Evolutionary conservation across 2,113 vertebrate species (phyloP), one percentile per base, ranked within the genome.

Genomic region (Labeo catla): DNA sequence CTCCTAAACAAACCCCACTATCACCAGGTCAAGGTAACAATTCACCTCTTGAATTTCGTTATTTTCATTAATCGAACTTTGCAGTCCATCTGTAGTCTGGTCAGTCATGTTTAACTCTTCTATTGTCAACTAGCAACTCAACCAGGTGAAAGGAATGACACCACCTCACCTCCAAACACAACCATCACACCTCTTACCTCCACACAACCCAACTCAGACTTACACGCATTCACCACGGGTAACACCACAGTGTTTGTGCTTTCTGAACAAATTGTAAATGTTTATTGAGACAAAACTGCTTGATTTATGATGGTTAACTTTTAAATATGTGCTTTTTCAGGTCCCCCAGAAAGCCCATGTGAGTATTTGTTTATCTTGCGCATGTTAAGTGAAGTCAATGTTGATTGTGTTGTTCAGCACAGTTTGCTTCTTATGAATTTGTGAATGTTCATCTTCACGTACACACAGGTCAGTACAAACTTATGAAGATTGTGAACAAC

Each of bases 261-360:
- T 28, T 65, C 21, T 63, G 16, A 45, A 9, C 6, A 8, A 39
- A 43, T 45, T 0, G 45, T 23, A 7, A 12, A 10, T 47, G 43
- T 13, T 66, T 81, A 5, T 34, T 81, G 8, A 16, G 39, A 9
- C 11, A 8, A 61, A n/a, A 34, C 10, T 15, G 8, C 59, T 57
- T 57, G 34, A 57, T 19, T 36, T 21, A 36, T 68, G 2, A 19
- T 19, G 16, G 50, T 36, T 50, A 21, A 68, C 15, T 4, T 68
- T 2, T 68, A 4, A 82, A 28, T 49, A 16, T 82, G 15, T 82
- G 23, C 2, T 82, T 82, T 21, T 4, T 0, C 45, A 82, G 80
- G 0, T 8, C 0, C 43, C 45, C 5, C 6, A 6, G 0, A 1
- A 50, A 0, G 0, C 4, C 1, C 0, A 28, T 82, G 80, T 82